phyloP scores from a whole-genome alignment of 2,113 vertebrate species.

The Hoplias malabaricus region DNA sequence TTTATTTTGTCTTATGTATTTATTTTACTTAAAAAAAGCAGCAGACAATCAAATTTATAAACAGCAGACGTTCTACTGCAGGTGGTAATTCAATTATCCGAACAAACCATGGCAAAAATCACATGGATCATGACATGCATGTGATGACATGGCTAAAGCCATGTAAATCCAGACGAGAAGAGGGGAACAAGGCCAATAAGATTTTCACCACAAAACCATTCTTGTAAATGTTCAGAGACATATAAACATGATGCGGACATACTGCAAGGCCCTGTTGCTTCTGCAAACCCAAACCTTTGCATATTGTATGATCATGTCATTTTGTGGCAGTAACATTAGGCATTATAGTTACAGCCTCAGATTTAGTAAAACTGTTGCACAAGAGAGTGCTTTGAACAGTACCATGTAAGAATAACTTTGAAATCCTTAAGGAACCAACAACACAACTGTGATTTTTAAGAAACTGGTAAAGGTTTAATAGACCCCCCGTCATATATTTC shows the following conservation, averaged over 20 bases:
- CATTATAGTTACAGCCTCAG: not conserved
- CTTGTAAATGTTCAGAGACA: not conserved
- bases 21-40: conserved; percentile 2
- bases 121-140: conserved; percentile 28
- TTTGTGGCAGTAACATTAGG: not conserved
- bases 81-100: not conserved
- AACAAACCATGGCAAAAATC: not conserved
- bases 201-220: not conserved
- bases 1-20: conserved; percentile 21
- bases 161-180: conserved; percentile 13
- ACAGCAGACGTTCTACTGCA: not conserved
- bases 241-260: not conserved
- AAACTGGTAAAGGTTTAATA: too few species aligned
- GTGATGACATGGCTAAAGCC: conserved; percentile 23
- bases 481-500: too few species aligned
- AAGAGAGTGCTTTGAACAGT: too few species aligned
- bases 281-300: not conserved
- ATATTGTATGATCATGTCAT: not conserved
- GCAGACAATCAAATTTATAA: not conserved
- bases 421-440: too few species aligned
- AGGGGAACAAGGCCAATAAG: conserved; percentile 7
- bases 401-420: too few species aligned
- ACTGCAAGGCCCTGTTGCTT: not conserved
- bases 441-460: too few species aligned
- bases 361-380: too few species aligned